phyloP scores from a whole-genome alignment of 2,888 invertebrate species.

The Phlogophora meticulosa region DNA sequence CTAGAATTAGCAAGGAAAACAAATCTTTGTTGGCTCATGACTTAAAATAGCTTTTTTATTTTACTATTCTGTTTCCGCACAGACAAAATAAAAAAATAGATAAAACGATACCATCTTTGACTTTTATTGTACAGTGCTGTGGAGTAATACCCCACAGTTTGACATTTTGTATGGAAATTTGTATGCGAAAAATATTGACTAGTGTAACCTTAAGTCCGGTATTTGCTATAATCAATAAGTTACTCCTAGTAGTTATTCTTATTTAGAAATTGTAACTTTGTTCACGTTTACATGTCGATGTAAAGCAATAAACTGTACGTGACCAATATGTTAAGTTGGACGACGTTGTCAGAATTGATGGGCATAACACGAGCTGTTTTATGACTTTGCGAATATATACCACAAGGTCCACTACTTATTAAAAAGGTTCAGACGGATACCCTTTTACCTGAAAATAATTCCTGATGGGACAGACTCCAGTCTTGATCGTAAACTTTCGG shows the following conservation, averaged over 20 bases:
- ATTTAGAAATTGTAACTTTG: conserved; percentile 29
- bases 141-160: too few relatives aligned
- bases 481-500: not conserved
- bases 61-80: too few relatives aligned
- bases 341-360: conserved; percentile 32
- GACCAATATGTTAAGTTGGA: conserved; percentile 47
- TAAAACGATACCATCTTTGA: too few relatives aligned
- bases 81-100: too few relatives aligned
- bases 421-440: not conserved
- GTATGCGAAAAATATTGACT: too few relatives aligned
- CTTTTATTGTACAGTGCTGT: too few relatives aligned
- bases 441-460: not conserved
- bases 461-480: too few relatives aligned
- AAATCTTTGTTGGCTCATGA: too few relatives aligned
- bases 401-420: not conserved
- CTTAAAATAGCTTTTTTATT: too few relatives aligned
- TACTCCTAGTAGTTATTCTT: conserved; percentile 14
- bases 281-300: conserved; percentile 49
- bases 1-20: too few relatives aligned
- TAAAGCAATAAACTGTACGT: conserved; percentile 59
- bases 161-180: too few relatives aligned
- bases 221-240: conserved; percentile 2
- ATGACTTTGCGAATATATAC: conserved; percentile 3
- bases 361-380: conserved; percentile 25
- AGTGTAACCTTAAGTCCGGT: not conserved